Base-by-base conservation (phyloP, 2,888 invertebrate species). In the Ornithoptera alexandrae region DNA sequence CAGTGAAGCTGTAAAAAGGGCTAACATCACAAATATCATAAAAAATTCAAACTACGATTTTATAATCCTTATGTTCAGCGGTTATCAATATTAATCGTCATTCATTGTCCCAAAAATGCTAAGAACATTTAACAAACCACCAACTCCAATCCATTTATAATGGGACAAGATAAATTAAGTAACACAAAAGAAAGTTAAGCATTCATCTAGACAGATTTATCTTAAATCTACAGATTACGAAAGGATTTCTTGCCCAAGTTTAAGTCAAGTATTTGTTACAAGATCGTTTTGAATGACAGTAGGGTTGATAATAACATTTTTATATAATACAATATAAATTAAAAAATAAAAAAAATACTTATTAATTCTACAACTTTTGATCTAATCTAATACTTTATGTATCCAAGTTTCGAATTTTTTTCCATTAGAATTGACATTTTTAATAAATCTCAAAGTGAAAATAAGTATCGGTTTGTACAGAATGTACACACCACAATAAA, bases 161-260 rank as follows among this genome's bases (percentile, higher is more conserved):
- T 58, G 22, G 22, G 22, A 24, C 22, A 20, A 24, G 22, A 58
- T 58, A 58, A 58, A 58, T 58, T 58, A 58, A 58, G 57, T 22
- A 58, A 20, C 12, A 56, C 56, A 58, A 58, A 58, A 58, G 57
- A 58, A 22, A 58, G 57, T 58, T 58, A 22, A 58, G 57, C 57
- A 10, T 58, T 58, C 57, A 58, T 58, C 22, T 22, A 58, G 57
- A 58, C 57, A 58, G 57, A 24, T 58, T 58, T 58, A 58, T 58
- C 57, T 58, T 58, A 58, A 22, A 22, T 58, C 24, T 58, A 10
- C 57, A 58, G 57, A 58, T 58, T 58, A 24, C 57, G n/a, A 58
- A 22, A 58, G 22, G 57, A 58, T 58, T 58, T 58, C 57, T 58
- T 12, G 22, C 10, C 12, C 10, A 58, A 58, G 10, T 22, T 58